Evolutionary conservation across 2,888 invertebrate species (phyloP), one percentile per base, ranked within the genome.

Genomic region (Rhagophthalmus giganteus): DNA sequence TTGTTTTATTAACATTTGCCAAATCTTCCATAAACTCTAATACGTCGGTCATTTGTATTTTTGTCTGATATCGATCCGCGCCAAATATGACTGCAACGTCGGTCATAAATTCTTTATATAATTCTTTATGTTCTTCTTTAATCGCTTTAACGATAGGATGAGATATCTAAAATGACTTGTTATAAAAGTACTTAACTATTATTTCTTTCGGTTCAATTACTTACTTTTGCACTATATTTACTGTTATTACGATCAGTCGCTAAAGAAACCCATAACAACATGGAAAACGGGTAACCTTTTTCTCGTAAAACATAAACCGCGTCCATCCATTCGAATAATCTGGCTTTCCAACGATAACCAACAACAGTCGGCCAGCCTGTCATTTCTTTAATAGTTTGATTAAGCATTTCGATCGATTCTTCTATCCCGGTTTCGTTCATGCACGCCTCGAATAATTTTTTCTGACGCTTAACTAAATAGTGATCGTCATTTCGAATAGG

Each of bases 401-500:
- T 51, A 11, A 67, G 55, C 7, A 16, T 37, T 6, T 26, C 25
- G 26, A 48, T 31, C 6, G 38, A 41, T 35, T 55, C 50, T 24
- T 32, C 31, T n/a, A 20, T 2, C 5, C 13, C 32, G 6, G 41
- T 32, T 10, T 41, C 31, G 14, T 41, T 41, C 9, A 30, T 2
- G 13, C 41, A 41, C 2, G 11, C 14, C 4, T 16, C 2, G 15
- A 10, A 41, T n/a, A 41, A 2, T 20, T 13, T n/a, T 11, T 31
- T 41, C 20, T 32, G 9, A 1, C 6, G 7, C 4, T 31, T 16
- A 7, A 31, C 15, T 7, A 12, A 15, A n/a, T 2, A 3, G 3
- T 3, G 25, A 2, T 41, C 41, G 10, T 64, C 77, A 77, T 78
- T 58, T 78, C 78, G 35, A 78, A 54, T 61, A 78, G 78, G 73